Percentiles rank a stretch among this genome's conserved stretches.
phyloP scores from a whole-genome alignment of 2,113 vertebrate species.

The Blennius ocellaris region DNA sequence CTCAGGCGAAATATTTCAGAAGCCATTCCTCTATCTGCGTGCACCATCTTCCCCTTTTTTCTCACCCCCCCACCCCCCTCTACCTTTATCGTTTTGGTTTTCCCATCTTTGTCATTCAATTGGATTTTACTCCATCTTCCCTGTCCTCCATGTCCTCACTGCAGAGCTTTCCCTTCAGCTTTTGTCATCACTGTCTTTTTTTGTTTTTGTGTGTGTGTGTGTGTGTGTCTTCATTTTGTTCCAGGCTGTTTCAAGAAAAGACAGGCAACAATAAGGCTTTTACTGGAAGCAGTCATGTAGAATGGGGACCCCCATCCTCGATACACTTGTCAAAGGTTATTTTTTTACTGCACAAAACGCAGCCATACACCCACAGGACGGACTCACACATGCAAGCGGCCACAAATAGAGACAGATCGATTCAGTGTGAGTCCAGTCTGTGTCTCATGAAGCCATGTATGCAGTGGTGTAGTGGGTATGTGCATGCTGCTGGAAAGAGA shows the following conservation, averaged over 20 bases:
- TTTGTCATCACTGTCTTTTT: slow-evolving; percentile 45
- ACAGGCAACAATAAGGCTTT: slow-evolving; percentile 67
- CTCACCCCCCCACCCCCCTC: too few species aligned
- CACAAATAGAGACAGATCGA: slow-evolving; percentile 83
- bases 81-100: slow-evolving; percentile 16
- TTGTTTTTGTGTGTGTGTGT: too few species aligned
- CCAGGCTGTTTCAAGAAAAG: slow-evolving; percentile 52
- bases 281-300: slow-evolving; percentile 47
- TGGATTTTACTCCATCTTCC: slow-evolving; percentile 40
- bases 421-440: slow-evolving; percentile 79
- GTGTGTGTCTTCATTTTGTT: slow-evolving; percentile 32
- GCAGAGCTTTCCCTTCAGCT: not conserved
- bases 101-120: slow-evolving; percentile 28
- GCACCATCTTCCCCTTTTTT: slow-evolving; percentile 21
- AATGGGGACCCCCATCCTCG: slow-evolving; percentile 50
- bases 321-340: slow-evolving; percentile 59
- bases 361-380: slow-evolving; percentile 4
- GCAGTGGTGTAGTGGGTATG: not conserved
- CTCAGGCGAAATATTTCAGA: slow-evolving; percentile 47
- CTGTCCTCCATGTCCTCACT: not conserved
- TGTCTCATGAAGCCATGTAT: slow-evolving; percentile 65
- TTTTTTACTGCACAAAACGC: slow-evolving; percentile 44
- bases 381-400: slow-evolving; percentile 40
- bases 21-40: slow-evolving; percentile 28
- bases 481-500: too few species aligned